Evolutionary conservation across 2,113 vertebrate genomes (phyloP).

Genomic region (Neopipo cinnamomea): DNA sequence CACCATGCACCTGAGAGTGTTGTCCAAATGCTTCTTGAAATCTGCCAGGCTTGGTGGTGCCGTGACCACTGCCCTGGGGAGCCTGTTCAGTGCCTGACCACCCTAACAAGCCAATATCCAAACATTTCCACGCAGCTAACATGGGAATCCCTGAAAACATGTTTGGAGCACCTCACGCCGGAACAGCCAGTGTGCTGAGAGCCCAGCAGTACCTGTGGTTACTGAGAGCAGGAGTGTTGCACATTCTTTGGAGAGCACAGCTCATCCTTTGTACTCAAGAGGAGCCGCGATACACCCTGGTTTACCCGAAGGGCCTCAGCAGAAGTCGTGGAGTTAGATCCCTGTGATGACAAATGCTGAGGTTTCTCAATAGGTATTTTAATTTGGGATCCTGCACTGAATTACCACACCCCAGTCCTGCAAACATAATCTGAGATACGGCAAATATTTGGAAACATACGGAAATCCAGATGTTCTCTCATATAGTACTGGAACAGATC

Average conservation of each 20-base stretch:
- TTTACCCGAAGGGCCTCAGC: not conserved
- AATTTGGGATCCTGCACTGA: not conserved
- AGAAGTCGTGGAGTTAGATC: not conserved
- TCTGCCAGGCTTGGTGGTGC: not conserved
- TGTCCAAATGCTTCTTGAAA: not conserved
- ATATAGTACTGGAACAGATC: not conserved
- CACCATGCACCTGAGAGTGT: not conserved
- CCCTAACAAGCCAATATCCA: rapidly evolving
- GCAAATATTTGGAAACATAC: not conserved
- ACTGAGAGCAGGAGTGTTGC: not conserved
- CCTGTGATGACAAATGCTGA: not conserved
- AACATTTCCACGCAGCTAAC: not conserved
- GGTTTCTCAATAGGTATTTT: not conserved
- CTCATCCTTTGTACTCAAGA: not conserved
- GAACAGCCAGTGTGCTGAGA: not conserved
- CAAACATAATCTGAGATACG: not conserved
- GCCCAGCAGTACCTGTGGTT: not conserved
- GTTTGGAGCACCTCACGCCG: not conserved
- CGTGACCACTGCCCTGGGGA: not conserved
- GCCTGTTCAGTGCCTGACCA: too few species aligned
- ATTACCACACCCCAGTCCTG: not conserved
- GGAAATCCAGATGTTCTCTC: not conserved
- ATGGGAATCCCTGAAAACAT: not conserved
- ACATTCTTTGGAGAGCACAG: not conserved
- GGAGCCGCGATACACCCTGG: not conserved